Base-by-base conservation (phyloP, 1,140 invertebrate species). In the Lasioglossum baleicum region DNA sequence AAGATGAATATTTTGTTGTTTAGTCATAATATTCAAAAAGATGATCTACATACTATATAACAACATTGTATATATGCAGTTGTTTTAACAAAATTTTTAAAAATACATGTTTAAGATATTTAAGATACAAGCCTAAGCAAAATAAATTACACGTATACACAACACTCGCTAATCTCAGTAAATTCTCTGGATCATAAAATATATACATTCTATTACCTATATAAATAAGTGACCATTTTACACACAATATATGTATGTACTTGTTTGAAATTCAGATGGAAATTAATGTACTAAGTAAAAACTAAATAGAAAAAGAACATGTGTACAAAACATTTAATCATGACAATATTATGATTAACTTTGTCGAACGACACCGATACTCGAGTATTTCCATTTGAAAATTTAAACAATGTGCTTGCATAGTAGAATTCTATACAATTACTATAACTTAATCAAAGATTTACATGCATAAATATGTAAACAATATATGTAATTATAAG, bases 11-110 rank as follows among this genome's bases (percentile, higher is more conserved):
- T 78, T 75, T 78, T 31, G 15, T 76, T 79, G 63, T 83, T 80
- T 68, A 68, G 56, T 63, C 76, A 75, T 75, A 60, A 66, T 60
- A 31, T 72, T 63, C 42, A 53, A 67, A 31, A 35, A 40, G 68
- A 65, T 60, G 68, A 65, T 60, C 51, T 58, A 74, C 56, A 83
- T 65, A 35, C 77, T 80, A 26, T 26, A 26, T 26, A 66, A 68
- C 74, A 66, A 82, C 63, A 86, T 83, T 88, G 84, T 88, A 88
- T 70, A 88, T 88, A 88, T 7, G 60, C 68, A 56, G 71, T 87
- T 83, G 84, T 87, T 87, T 87, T 75, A 84, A 84, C 77, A 72
- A 85, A 40, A 69, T 84, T 87, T 88, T 86, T 82, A 78, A 82
- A 40, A 78, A 51, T 20, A 72, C 48, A 77, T 77, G 66, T 73